Base-by-base conservation (phyloP, 2,113 vertebrate genomes). In the Prolemur simus region DNA sequence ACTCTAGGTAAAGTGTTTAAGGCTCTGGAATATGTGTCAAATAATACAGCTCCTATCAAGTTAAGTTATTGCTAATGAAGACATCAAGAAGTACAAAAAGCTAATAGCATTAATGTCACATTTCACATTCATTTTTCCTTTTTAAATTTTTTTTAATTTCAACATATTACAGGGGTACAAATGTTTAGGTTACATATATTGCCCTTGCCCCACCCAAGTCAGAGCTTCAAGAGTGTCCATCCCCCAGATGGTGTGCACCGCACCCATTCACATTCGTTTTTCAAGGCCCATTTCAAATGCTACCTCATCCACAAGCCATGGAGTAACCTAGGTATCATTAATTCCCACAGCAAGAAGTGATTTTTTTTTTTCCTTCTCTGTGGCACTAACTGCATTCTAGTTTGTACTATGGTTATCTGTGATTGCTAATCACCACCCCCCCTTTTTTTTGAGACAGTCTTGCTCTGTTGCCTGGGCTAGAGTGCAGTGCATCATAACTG, bases 41-140 rank as follows among this genome's bases (percentile, higher is more conserved):
- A 95, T 87, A 92, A 87, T 52, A 73, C 1, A 86, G 47, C 25
- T 83, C 64, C 45, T 37, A 64, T 64, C 29, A 66, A 91, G 9
- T 83, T 66, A 80, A 94, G 76, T 82, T 80, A 85, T 45, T 91
- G 90, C 52, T 96, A 86, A 96, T 73, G 71, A 93, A 68, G 47
- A 73, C 8, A 94, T 77, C 14, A 93, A 86, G n/a, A 69, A 81
- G 9, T 71, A 11, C 69, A 74, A 96, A 71, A 90, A 49, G 6
- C 37, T 64, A 93, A 76, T 32, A 47, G 4, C 39, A 82, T 76
- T 58, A 96, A 84, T 84, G 47, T 4, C n/a, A 88, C 39, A 92
- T 82, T 93, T 87, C 58, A 92, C 42, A 58, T 5, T 77, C 21
- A 76, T 74, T 45, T 60, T 92, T 95, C 74, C 5, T 54, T 54